These are phyloP conservation scores for Drosophila paramelanica DNA, from an alignment of 2,888 invertebrate species.

Conservation along the genomic window DNA sequence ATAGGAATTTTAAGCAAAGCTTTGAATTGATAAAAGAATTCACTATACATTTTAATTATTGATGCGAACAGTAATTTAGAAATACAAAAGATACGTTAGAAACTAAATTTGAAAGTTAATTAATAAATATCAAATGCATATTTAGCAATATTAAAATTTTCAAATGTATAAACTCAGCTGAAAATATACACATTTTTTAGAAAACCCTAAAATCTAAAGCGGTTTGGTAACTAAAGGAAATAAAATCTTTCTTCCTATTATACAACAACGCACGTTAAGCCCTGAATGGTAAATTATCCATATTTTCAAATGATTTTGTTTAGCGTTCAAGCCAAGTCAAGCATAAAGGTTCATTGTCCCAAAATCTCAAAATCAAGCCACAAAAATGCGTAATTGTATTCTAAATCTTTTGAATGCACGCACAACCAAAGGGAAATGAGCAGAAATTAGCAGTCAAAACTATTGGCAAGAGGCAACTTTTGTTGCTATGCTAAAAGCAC, in stretches of 20 bases:
- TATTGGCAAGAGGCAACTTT: constrained; percentile 29
- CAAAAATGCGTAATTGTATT: constrained; percentile 66
- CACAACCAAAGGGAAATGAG: constrained; percentile 55
- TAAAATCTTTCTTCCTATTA: constrained; percentile 1
- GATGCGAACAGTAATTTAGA: no score
- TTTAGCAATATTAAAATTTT: no score
- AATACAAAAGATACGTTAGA: no score
- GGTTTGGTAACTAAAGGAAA: not conserved
- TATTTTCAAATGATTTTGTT: constrained; percentile 31
- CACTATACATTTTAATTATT: no score
- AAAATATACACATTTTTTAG: no score
- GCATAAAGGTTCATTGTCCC: constrained; percentile 25
- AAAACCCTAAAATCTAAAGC: no score
- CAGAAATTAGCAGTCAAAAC: constrained; percentile 56
- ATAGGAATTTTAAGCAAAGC: constrained; percentile 6
- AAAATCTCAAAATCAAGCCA: constrained; percentile 19
- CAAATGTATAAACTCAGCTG: no score
- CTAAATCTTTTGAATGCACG: constrained; percentile 46
- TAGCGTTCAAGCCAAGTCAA: constrained; percentile 19
- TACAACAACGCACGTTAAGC: not conserved
- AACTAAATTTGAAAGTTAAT: no score
- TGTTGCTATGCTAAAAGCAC: constrained; percentile 12
- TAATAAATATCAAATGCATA: no score
- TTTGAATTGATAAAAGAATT: not conserved
- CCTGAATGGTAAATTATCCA: not conserved